A percentile compares a stretch with the other conserved stretches of the same genome.
phyloP scores from a whole-genome alignment of 2,113 vertebrate species.

The Melospiza georgiana region DNA sequence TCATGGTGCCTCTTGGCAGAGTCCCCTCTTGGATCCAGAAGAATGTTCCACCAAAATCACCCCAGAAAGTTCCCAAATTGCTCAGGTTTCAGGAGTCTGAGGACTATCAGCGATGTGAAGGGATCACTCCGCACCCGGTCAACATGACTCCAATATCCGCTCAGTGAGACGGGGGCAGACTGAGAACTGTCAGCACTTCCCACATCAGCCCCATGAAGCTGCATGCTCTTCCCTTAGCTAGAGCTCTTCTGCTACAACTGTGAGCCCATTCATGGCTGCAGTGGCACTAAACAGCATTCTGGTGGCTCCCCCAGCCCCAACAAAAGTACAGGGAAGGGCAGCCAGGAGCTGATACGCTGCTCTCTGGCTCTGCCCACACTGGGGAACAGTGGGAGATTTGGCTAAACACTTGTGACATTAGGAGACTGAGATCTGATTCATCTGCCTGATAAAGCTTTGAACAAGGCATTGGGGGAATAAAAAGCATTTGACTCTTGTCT shows the following conservation, averaged over 20 bases:
- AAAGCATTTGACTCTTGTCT: slow-evolving; percentile 18
- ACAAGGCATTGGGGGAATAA: neutral
- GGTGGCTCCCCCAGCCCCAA: neutral
- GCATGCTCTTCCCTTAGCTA: neutral
- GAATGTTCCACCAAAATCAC: neutral
- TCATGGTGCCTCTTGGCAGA: neutral
- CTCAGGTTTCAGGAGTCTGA: neutral
- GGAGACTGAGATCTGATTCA: neutral
- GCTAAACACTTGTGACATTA: neutral
- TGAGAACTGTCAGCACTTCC: slow-evolving; percentile 1
- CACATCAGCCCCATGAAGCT: neutral
- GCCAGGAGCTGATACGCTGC: neutral
- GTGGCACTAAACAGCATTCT: neutral
- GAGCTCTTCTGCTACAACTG: neutral
- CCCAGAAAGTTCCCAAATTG: neutral
- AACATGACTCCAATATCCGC: neutral
- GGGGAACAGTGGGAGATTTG: neutral
- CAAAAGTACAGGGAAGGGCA: neutral
- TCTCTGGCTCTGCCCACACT: neutral
- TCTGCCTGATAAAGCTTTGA: slow-evolving; percentile 40
- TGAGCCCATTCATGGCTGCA: neutral
- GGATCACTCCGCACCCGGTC: slow-evolving; percentile 2
- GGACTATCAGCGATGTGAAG: neutral
- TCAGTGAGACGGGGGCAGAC: neutral
- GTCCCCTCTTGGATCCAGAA: neutral